phyloP scores from a whole-genome alignment of 2,888 invertebrate genomes.

The Hypselothyrea guttata region DNA sequence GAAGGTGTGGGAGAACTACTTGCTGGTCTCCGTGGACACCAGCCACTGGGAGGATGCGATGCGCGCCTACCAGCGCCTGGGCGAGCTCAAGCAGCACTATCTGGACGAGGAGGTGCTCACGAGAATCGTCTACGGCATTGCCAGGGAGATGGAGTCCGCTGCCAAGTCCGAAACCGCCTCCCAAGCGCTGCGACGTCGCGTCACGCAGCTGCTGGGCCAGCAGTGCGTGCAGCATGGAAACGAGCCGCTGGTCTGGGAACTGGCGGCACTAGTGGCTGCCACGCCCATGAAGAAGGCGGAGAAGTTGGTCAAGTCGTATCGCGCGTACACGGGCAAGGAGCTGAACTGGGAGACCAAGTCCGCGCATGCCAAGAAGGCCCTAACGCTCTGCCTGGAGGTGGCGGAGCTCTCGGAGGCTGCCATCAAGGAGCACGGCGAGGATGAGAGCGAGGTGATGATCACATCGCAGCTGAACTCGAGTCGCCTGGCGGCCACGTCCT shows the following conservation, averaged over 20 bases:
- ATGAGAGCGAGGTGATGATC: conserved; percentile 83
- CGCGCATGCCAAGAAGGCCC: conserved; percentile 85
- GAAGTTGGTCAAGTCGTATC: conserved; percentile 89
- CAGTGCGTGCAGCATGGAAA: conserved; percentile 84
- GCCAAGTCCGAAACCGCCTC: conserved; percentile 84
- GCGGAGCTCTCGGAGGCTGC: conserved; percentile 85
- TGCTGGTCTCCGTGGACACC: conserved; percentile 93
- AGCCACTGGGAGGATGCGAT: conserved; percentile 93
- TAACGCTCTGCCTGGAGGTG: conserved; percentile 85
- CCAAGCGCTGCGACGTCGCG: conserved; percentile 78
- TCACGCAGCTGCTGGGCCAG: conserved; percentile 77
- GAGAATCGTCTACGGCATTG: conserved; percentile 88
- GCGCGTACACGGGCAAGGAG: conserved; percentile 87
- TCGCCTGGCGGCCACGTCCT: conserved; percentile 84
- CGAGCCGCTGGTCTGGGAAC: conserved; percentile 90
- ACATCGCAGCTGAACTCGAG: conserved; percentile 85
- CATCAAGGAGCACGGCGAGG: conserved; percentile 82
- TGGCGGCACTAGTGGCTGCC: conserved; percentile 89
- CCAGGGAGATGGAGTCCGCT: conserved; percentile 87
- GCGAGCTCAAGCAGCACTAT: conserved; percentile 93
- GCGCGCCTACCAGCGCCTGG: conserved; percentile 90
- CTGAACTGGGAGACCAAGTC: conserved; percentile 84
- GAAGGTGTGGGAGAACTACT: conserved; percentile 95
- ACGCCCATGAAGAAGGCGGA: conserved; percentile 85
- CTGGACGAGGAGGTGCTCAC: conserved; percentile 89